Conservation (phyloP, 2,888 invertebrate genomes). For the Prenolepis imparis region DNA sequence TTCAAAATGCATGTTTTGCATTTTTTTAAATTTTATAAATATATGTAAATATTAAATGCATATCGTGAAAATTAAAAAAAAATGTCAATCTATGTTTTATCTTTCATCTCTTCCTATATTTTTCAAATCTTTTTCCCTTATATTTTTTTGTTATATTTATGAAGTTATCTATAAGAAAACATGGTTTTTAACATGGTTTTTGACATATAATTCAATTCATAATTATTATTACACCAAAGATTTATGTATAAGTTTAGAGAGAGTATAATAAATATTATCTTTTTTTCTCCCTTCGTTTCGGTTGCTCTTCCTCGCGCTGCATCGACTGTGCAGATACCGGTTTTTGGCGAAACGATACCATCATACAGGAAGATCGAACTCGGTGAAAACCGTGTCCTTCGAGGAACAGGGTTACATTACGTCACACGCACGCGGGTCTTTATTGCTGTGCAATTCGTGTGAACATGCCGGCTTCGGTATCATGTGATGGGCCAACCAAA, state of each 20-base stretch:
- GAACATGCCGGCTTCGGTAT: slow-evolving; percentile 36
- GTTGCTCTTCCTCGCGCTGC: slow-evolving; percentile 12
- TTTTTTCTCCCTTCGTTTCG: slow-evolving; percentile 15
- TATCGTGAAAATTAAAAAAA: neutral
- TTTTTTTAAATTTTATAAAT: neutral
- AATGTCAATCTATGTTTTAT: neutral
- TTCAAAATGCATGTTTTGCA: neutral
- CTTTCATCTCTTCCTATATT: neutral
- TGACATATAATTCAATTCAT: neutral
- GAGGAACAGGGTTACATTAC: slow-evolving; percentile 75
- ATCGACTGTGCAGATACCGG: slow-evolving; percentile 65
- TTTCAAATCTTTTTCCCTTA: neutral
- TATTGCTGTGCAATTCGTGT: slow-evolving; percentile 39
- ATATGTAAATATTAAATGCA: neutral
- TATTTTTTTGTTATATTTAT: neutral
- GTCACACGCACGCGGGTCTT: slow-evolving; percentile 62
- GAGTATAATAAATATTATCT: slow-evolving; percentile 20
- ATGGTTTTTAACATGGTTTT: neutral
- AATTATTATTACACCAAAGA: neutral
- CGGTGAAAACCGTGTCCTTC: slow-evolving; percentile 75
- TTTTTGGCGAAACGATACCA: slow-evolving; percentile 72
- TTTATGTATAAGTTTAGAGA: neutral
- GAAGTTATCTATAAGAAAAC: neutral
- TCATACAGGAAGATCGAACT: slow-evolving; percentile 77
- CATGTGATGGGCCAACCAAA: slow-evolving; percentile 11